These are phyloP conservation scores for Scomber japonicus DNA, from an alignment of 2,113 vertebrate species.

Conservation along the genomic window DNA sequence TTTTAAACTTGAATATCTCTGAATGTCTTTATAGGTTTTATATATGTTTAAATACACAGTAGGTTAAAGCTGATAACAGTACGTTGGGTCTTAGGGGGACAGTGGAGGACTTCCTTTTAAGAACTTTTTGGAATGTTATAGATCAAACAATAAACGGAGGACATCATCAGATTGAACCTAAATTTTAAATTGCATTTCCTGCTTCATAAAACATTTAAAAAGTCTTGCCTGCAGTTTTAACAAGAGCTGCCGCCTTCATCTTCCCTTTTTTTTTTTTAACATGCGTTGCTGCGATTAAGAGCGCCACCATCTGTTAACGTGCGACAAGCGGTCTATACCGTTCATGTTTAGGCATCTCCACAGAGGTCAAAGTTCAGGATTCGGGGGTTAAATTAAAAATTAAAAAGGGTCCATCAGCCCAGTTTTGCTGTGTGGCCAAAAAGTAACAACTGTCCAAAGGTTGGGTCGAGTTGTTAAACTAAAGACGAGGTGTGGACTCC, in stretches of 20 bases:
- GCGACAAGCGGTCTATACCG: background rate
- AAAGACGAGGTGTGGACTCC: conserved; percentile 8
- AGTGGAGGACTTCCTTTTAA: too few relatives aligned
- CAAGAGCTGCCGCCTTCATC: background rate
- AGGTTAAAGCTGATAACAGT: background rate
- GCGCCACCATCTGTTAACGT: background rate
- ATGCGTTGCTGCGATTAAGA: background rate
- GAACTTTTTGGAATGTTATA: too few relatives aligned
- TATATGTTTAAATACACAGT: too few relatives aligned
- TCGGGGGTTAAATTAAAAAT: background rate
- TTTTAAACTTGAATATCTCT: too few relatives aligned
- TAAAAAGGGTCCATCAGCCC: conserved; percentile 7
- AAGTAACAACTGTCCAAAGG: conserved; percentile 32
- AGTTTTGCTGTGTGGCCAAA: conserved; percentile 17
- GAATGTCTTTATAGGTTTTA: background rate
- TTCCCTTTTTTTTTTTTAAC: too few relatives aligned
- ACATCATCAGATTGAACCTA: background rate
- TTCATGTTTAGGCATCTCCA: background rate
- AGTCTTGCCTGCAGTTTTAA: background rate
- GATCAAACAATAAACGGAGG: too few relatives aligned
- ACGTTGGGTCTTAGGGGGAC: background rate
- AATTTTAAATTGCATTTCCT: background rate
- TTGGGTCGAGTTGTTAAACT: conserved; percentile 7
- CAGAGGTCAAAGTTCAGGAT: conserved; percentile 5
- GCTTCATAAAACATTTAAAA: background rate